Base-by-base conservation (phyloP, 1,140 invertebrate genomes). In the Brachystomella parvula region DNA sequence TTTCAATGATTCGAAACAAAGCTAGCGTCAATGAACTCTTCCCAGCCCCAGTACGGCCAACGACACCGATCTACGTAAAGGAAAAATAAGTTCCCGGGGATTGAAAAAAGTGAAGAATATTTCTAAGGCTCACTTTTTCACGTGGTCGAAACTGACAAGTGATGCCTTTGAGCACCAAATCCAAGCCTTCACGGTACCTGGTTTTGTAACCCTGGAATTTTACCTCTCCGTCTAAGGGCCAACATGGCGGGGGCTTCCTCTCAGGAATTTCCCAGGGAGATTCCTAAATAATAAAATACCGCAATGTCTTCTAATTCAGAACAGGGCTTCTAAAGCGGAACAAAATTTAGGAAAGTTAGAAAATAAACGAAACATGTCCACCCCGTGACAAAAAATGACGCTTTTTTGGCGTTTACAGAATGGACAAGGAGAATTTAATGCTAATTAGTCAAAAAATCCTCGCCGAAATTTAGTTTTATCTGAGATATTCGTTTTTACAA, bases 61-160 rank as follows among this genome's bases (percentile, higher is more conserved):
- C 77, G 6, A 90, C 88, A 3, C 88, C 88, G 12, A 86, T 78
- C 75, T 78, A 86, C 80, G 81, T 82, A 44, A 24, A 24, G 24
- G 24, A 53, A 59, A 31, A 85, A 81, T 6, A 62, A 74, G 67
- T 85, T 83, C 33, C 76, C 79, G 2, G 86, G 69, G 6, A 19
- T 39, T 19, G 19, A 39, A 39, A 53, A 53, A 17, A 9, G 15
- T 53, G 12, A 15, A 26, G 6, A 24, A 53, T 53, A 6, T 15
- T 19, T 53, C 24, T 24, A 15, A 15, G 12, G 12, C 9, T 9
- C 21, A 53, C 49, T 26, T 53, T 53, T 53, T 53, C 49, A 53
- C 49, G 12, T 3, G 75, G 62, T 28, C 75, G 62, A 31, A 84
- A 76, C n/a, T 75, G 58, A 63, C 76, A 76, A 62, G 68, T 74